Conservation (phyloP, 2,888 invertebrate species). For the Tetheella fluctuosa region DNA sequence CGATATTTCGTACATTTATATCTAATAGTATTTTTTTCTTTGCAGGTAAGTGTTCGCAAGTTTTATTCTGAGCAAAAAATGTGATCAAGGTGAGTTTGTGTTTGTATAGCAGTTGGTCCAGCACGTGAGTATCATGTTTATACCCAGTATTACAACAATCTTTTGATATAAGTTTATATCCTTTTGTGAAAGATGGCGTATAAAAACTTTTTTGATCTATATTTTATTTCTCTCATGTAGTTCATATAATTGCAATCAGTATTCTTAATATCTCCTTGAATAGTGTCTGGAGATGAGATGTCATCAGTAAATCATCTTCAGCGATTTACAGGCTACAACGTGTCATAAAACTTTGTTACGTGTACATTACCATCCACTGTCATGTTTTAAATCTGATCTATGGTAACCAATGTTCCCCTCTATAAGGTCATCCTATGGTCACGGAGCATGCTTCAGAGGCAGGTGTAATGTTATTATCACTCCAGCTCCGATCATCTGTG, state of each 20-base stretch:
- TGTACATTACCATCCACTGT: too few relatives aligned
- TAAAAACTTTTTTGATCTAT: too few relatives aligned
- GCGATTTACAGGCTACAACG: too few relatives aligned
- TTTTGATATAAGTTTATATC: conserved; percentile 10
- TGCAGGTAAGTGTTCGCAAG: conserved; percentile 68
- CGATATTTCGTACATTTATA: conserved; percentile 56
- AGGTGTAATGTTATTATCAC: conserved; percentile 19
- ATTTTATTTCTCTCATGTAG: too few relatives aligned
- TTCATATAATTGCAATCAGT: too few relatives aligned
- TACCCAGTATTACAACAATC: conserved; percentile 13
- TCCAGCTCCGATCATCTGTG: conserved; percentile 50
- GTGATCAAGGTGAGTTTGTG: conserved; percentile 32
- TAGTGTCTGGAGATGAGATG: too few relatives aligned
- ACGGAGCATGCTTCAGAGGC: conserved; percentile 15
- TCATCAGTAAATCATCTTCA: too few relatives aligned
- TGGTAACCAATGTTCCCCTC: neutral
- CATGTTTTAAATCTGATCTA: neutral
- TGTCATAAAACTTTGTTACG: too few relatives aligned
- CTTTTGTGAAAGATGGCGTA: neutral
- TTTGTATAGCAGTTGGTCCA: conserved; percentile 36
- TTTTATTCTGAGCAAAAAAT: conserved; percentile 42
- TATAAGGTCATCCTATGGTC: neutral
- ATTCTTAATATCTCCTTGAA: too few relatives aligned
- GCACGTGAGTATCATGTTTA: conserved; percentile 48
- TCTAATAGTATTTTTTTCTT: conserved; percentile 65